phyloP scores from a whole-genome alignment of 2,888 invertebrate genomes.

The Alentia gelatinosa region DNA sequence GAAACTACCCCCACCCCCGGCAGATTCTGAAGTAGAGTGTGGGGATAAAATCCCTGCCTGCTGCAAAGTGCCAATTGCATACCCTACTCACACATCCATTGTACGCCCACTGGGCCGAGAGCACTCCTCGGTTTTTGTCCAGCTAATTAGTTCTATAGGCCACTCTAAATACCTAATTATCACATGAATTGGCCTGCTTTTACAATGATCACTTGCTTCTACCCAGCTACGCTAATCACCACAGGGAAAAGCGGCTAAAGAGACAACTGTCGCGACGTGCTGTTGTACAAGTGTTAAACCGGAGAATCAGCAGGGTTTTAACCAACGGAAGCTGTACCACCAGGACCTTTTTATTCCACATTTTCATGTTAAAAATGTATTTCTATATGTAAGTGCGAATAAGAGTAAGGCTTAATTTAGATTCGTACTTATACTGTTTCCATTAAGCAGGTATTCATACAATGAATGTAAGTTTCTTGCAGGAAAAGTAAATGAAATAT shows the following conservation, averaged over 20 bases:
- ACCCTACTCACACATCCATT: constrained; percentile 12
- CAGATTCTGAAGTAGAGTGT: neutral
- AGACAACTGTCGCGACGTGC: too few species aligned
- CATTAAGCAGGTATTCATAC: too few species aligned
- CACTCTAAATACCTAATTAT: constrained; percentile 10
- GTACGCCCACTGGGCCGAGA: neutral
- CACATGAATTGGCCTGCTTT: neutral
- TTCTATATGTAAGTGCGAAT: too few species aligned
- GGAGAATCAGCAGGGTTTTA: too few species aligned
- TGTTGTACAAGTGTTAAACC: neutral
- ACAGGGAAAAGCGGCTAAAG: neutral
- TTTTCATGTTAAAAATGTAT: too few species aligned
- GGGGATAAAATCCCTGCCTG: neutral
- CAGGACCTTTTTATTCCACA: too few species aligned
- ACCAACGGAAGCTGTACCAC: too few species aligned
- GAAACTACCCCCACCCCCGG: neutral
- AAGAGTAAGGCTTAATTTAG: too few species aligned
- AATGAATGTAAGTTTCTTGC: too few species aligned
- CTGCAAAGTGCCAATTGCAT: neutral
- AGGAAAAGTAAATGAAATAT: too few species aligned
- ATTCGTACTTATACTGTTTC: too few species aligned
- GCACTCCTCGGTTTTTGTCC: neutral
- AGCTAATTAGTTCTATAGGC: neutral
- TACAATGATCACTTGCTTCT: neutral
- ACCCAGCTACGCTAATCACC: neutral